Conservation (phyloP, 2,797 vertebrate genomes). For the Podarcis lilfordi region DNA sequence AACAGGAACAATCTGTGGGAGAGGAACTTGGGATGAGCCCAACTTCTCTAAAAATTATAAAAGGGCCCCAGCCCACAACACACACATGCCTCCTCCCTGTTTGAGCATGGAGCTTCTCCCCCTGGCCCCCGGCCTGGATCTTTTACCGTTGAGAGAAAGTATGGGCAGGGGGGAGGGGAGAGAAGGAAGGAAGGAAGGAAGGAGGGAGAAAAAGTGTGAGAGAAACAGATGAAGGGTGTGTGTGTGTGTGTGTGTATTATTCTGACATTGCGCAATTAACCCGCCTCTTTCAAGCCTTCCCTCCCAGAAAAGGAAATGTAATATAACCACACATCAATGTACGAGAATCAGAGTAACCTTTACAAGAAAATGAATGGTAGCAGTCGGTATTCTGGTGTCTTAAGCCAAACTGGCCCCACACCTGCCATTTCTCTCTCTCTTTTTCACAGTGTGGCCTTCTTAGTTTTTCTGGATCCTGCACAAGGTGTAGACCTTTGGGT, state of each 20-base stretch:
- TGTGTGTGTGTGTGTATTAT: background rate
- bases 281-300: background rate
- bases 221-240: background rate
- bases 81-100: slow-evolving; percentile 33
- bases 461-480: background rate
- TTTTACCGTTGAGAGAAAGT: slow-evolving; percentile 72
- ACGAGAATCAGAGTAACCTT: slow-evolving; percentile 14
- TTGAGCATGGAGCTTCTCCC: background rate
- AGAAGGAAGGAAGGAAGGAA: background rate
- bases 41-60: slow-evolving; percentile 88
- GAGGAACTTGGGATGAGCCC: slow-evolving; percentile 82
- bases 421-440: background rate
- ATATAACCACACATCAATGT: background rate
- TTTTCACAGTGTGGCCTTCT: background rate
- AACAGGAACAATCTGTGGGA: slow-evolving; percentile 88
- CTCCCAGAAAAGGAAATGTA: slow-evolving; percentile 34
- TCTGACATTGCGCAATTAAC: slow-evolving; percentile 70
- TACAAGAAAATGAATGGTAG: slow-evolving; percentile 12
- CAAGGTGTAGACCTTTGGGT: background rate
- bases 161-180: background rate
- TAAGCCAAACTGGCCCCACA: background rate
- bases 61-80: slow-evolving; percentile 79
- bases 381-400: rapidly evolving
- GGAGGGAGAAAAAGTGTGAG: background rate
- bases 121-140: background rate